These are phyloP conservation scores for Stramonita haemastoma DNA, from an alignment of 2,888 invertebrate genomes.

Conservation along the genomic window DNA sequence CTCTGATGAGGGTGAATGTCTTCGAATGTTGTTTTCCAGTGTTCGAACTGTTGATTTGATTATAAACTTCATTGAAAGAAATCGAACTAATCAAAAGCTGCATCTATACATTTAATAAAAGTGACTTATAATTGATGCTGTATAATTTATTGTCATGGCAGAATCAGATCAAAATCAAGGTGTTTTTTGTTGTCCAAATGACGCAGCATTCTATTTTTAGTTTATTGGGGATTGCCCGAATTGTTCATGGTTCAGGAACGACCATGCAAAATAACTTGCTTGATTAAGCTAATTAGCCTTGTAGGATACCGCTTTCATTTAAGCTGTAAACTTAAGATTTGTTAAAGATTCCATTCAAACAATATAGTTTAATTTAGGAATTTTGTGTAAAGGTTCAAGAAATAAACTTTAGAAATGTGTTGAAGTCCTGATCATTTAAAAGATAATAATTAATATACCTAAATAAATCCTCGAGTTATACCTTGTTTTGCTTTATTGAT, in stretches of 20 bases:
- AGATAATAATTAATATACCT: no score
- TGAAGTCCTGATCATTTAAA: no score
- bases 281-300: no score
- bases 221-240: slow-evolving; percentile 4
- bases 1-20: neutral
- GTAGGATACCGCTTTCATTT: neutral
- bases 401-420: no score
- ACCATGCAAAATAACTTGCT: no score
- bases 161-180: neutral
- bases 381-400: no score
- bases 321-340: no score
- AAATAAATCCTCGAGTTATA: no score
- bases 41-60: neutral
- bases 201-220: slow-evolving; percentile 21
- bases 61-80: neutral
- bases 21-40: neutral
- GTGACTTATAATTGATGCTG: neutral
- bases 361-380: no score
- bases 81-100: neutral
- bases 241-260: neutral
- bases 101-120: neutral
- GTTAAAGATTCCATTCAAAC: no score
- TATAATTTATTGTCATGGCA: neutral
- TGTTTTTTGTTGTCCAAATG: neutral
- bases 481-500: no score